Evolutionary conservation across 2,113 vertebrate species (phyloP), one percentile per base, ranked within the genome.

Genomic region (Nettapus auritus): DNA sequence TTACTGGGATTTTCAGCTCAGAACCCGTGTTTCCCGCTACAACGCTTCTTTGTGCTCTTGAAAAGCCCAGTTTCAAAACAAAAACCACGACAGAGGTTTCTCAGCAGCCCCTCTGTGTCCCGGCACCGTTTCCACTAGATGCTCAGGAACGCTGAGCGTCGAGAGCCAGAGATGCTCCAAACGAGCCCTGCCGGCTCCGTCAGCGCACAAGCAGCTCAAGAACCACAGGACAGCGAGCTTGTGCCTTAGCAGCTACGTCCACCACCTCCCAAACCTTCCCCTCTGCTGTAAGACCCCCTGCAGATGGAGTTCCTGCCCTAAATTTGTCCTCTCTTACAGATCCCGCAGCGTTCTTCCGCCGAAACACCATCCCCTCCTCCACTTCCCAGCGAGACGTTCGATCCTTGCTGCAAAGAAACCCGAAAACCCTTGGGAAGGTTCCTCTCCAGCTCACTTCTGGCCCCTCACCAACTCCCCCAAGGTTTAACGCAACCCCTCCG

Each of bases 1-100:
- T 40, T 16, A 36, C 5, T 0, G n/a, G 71, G 2, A 1, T 13
- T 50, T 60, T 68, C 60, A 5, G 18, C 7, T 22, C 8, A 9
- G 22, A 1, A 15, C 38, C 12, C 16, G 21, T 11, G 42, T 13
- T 77, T n/a, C 70, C 89, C 25, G 40, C 15, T 3, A 4, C 42
- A 74, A 71, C 1, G 17, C 14, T 31, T 23, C 36, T 29, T 42
- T 6, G 21, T 25, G 60, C 44, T 44, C 15, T 53, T 0, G 1
- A 4, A 13, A 67, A 57, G 56, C 33, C 6, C 60, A n/a, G 56
- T 56, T 85, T 53, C 57, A 36, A 70, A 67, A 34, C 2, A 1
- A 0, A 40, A 25, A 20, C 3, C 9, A 4, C 29, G 31, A 12
- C 1, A 3, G 4, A 34, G 17, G 25, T 44, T 52, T 59, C 71